phyloP scores from a whole-genome alignment of 2,797 vertebrate species.

The Chaetodon trifasciatus region DNA sequence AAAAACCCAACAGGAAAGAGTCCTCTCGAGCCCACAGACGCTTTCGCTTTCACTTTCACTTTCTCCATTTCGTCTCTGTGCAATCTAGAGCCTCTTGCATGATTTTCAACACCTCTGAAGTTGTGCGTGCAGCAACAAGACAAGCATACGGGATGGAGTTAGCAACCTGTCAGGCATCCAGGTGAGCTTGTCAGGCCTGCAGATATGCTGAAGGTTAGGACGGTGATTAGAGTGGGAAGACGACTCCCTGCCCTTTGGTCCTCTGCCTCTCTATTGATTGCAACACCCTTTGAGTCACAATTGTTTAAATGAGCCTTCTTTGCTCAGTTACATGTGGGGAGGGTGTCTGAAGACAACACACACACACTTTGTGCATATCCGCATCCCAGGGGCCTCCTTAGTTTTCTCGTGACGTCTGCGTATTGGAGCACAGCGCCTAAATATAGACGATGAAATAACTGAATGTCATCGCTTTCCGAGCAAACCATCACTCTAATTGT shows the following conservation, averaged over 20 bases:
- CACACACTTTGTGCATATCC: not conserved
- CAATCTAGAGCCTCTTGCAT: constrained; percentile 1
- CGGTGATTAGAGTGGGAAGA: constrained; percentile 71
- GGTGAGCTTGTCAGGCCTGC: constrained; percentile 64
- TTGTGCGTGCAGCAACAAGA: constrained; percentile 5
- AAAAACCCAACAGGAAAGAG: not conserved
- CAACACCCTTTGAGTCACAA: constrained; percentile 67
- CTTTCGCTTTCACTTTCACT: not conserved
- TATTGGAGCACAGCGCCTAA: constrained; percentile 34
- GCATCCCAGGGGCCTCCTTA: constrained; percentile 57
- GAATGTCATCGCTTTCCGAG: constrained; percentile 43
- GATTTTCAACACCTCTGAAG: not conserved
- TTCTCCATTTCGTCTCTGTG: not conserved
- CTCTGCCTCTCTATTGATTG: constrained; percentile 72
- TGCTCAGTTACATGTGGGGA: constrained; percentile 26
- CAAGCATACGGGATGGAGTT: constrained; percentile 40
- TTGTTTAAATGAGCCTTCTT: constrained; percentile 64
- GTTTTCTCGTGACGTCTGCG: constrained; percentile 44
- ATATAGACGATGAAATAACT: constrained; percentile 60
- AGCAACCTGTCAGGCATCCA: constrained; percentile 51
- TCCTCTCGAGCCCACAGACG: not conserved
- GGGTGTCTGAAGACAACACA: constrained; percentile 10
- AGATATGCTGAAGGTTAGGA: constrained; percentile 78
- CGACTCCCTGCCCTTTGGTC: constrained; percentile 76
- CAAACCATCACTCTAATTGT: constrained; percentile 62